Base-by-base conservation (phyloP, 2,888 invertebrate species). In the Drosophila meridionalis region DNA sequence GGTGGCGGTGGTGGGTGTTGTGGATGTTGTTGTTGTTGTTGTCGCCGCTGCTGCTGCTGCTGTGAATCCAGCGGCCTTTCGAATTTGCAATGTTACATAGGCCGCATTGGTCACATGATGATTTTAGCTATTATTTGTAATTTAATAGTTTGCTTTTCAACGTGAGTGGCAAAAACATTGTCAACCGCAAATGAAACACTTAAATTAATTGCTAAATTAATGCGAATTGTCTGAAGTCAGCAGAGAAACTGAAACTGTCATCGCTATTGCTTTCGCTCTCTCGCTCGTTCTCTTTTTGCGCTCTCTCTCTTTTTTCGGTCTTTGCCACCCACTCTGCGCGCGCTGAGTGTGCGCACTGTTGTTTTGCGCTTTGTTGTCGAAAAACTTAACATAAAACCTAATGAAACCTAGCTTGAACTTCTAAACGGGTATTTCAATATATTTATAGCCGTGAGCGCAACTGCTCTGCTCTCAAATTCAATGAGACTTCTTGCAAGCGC, bases 201-300 rank as follows among this genome's bases (percentile, higher is more conserved):
- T 76, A 69, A 78, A 70, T 58, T 80, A 86, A 83, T 83, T 78
- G 83, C 66, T 76, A 67, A 83, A 83, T 88, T 80, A 86, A 83
- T 73, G 76, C 74, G 83, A 86, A 83, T 76, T 77, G 80, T 59
- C 58, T 76, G 67, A 81, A 79, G 80, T 66, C 82, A 82, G 56
- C 75, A 67, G 83, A 74, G 78, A 78, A 83, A 85, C 86, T 86
- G 55, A 83, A 69, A 72, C 67, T 73, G 74, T 79, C 68, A 70
- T 58, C 20, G 43, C 66, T 69, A 66, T 50, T 60, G 26, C 50
- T 14, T 28, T 63, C 38, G 45, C 67, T 30, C 62, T 32, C 53
- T 36, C 53, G 2, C n/a, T 26, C 43, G 38, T 40, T 59, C 57
- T 14, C 36, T 47, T 6, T 52, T 58, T 20, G 20, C 40, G 26